Percentiles rank a stretch among this genome's conserved stretches.
These are phyloP conservation scores for Mimachlamys varia DNA, from an alignment of 2,888 invertebrate species.

Conservation along the genomic window DNA sequence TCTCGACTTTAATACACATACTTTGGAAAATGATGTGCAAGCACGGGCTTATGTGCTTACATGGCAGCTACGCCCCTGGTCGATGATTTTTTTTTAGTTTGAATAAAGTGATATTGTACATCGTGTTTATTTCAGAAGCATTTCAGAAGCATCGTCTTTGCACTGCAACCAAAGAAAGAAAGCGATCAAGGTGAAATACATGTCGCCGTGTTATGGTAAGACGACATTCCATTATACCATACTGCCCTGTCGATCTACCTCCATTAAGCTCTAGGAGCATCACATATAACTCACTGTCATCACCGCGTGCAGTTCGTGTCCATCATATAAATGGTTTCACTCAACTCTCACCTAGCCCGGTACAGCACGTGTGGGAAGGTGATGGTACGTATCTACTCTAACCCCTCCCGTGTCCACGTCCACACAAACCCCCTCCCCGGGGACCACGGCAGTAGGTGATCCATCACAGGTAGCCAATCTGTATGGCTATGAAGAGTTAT, in stretches of 20 bases:
- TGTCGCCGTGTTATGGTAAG: no score
- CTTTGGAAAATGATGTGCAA: no score
- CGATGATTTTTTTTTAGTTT: no score
- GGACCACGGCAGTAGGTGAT: background rate
- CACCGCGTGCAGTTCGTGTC: background rate
- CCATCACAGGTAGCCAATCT: background rate
- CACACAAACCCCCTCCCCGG: background rate
- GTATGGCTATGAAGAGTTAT: background rate
- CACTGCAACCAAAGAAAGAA: no score
- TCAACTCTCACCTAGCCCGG: background rate
- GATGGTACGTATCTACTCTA: background rate
- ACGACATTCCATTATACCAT: background rate
- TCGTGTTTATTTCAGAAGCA: no score
- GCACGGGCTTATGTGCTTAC: no score
- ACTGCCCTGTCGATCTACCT: background rate
- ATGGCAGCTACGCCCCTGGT: no score
- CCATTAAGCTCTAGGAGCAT: background rate
- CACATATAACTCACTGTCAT: background rate
- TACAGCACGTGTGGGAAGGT: background rate
- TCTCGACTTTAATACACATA: no score
- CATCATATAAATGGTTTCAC: background rate
- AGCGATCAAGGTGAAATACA: no score
- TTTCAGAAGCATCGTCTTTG: no score
- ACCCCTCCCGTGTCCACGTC: background rate
- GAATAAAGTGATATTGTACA: no score